Conservation (phyloP, 2,797 vertebrate genomes). For the Propithecus perrieri region DNA sequence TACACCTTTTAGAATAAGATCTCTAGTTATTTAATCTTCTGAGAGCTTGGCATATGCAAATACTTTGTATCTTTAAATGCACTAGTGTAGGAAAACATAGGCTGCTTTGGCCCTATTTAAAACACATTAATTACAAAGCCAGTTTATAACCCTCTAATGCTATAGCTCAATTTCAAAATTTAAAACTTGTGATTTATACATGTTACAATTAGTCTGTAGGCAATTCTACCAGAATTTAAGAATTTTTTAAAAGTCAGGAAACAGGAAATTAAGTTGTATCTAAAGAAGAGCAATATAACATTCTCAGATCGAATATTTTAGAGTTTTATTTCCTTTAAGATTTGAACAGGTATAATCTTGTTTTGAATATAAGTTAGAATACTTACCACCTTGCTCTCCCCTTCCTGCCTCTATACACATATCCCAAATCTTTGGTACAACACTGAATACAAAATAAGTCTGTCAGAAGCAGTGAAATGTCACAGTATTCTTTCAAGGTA, state of each 20-base stretch:
- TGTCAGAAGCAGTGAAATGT: neutral
- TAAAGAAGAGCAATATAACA: neutral
- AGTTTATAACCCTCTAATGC: neutral
- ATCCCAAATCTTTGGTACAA: neutral
- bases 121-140: neutral
- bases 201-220: neutral
- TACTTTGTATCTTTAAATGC: neutral
- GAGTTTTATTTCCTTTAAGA: neutral
- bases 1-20: neutral
- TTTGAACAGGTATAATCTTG: neutral
- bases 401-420: neutral
- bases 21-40: conserved; percentile 14
- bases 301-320: neutral
- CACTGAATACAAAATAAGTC: neutral
- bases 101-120: neutral
- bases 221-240: neutral
- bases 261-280: neutral
- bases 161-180: neutral
- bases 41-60: neutral
- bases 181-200: neutral
- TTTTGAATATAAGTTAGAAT: neutral
- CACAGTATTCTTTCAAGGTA: neutral
- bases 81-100: neutral
- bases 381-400: neutral
- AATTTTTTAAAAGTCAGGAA: neutral